Evolutionary conservation across 2,797 vertebrate genomes (phyloP).

Genomic region (Mallotus villosus): DNA sequence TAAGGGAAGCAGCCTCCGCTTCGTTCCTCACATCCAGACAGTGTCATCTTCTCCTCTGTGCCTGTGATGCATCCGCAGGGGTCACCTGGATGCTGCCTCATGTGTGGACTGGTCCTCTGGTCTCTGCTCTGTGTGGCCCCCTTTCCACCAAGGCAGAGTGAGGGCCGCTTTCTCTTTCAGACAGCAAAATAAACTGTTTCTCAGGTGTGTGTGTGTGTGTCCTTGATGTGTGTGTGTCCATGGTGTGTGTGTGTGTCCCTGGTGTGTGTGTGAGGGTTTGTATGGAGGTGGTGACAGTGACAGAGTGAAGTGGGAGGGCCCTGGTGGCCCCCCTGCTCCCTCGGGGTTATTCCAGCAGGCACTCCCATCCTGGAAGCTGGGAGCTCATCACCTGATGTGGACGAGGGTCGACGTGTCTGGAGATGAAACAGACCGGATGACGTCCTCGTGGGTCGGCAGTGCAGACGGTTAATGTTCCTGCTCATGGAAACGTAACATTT

Average conservation of each 20-base stretch:
- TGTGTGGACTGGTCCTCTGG: not conserved
- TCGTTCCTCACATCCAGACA: conserved; percentile 5
- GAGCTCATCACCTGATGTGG: conserved; percentile 10
- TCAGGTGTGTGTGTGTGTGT: conserved; percentile 10
- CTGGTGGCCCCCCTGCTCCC: too few relatives aligned
- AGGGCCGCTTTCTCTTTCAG: too few relatives aligned
- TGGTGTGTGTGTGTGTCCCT: too few relatives aligned
- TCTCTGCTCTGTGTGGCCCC: too few relatives aligned
- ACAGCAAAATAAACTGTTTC: conserved; percentile 6
- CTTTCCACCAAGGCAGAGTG: too few relatives aligned
- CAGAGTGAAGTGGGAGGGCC: conserved; percentile 10
- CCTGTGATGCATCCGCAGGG: not conserved
- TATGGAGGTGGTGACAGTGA: conserved; percentile 45
- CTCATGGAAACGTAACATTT: too few relatives aligned
- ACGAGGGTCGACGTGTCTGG: conserved; percentile 15
- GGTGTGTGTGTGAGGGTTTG: conserved; percentile 6
- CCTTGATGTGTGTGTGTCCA: too few relatives aligned
- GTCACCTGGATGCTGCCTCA: not conserved
- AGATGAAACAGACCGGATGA: not conserved
- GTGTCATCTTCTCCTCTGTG: not conserved
- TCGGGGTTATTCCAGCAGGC: not conserved
- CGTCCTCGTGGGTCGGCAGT: not conserved
- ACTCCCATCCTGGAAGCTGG: conserved; percentile 23
- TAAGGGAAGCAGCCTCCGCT: not conserved
- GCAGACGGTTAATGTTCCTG: not conserved